A percentile compares a stretch with the other conserved stretches of the same genome.
phyloP scores from a whole-genome alignment of 2,797 vertebrate species.

The Coilia nasus region DNA sequence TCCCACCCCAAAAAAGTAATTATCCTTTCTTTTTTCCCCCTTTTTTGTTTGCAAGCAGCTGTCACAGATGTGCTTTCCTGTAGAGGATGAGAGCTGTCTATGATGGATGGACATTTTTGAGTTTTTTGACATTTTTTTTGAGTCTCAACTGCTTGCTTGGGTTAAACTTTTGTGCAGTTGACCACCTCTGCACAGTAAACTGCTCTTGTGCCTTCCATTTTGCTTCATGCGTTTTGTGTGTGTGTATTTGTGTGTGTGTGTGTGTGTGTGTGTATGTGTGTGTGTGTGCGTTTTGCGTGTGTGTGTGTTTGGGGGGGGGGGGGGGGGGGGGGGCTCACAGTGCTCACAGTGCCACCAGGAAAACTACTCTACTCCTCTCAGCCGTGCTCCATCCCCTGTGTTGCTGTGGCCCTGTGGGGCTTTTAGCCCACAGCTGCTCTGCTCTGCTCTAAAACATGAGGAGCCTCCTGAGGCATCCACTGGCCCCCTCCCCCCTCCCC shows the following conservation, averaged over 20 bases:
- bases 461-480: not conserved
- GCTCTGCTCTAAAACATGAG: not conserved
- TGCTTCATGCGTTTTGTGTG: not conserved
- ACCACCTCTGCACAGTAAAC: not conserved
- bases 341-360: not conserved
- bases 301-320: conserved; percentile 1
- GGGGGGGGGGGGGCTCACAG: not conserved
- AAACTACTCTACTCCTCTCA: not conserved
- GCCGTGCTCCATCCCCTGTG: not conserved
- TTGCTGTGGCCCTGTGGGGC: not conserved
- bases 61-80: not conserved
- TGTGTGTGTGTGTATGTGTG: not conserved
- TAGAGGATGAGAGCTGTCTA: not conserved
- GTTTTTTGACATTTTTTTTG: not conserved
- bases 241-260: not conserved
- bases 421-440: not conserved
- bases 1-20: not conserved
- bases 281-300: not conserved
- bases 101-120: not conserved
- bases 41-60: not conserved
- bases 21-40: not conserved
- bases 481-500: not conserved
- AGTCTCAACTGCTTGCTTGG: not conserved
- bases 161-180: not conserved
- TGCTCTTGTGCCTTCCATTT: not conserved